Base-by-base conservation (phyloP, 2,113 vertebrate species). In the Oncorhynchus keta region DNA sequence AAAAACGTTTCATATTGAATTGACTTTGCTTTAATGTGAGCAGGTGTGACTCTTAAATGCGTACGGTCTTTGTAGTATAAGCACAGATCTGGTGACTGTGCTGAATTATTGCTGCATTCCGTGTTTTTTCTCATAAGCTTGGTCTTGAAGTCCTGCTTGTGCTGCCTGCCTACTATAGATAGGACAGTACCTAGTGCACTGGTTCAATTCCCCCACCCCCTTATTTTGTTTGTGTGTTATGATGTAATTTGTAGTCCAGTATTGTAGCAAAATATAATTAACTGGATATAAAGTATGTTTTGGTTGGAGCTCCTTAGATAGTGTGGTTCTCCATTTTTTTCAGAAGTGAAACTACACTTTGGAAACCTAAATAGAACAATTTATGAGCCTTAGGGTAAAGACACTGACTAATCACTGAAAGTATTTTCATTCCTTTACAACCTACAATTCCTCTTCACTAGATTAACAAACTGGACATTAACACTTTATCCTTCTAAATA, bases 401-500 rank as follows among this genome's bases (percentile, higher is more conserved):
- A 45, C 76, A 68, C 80, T 82, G 83, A 83, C 83, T 88, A 81
- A 82, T 87, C 68, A 81, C 77, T 85, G 81, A 86, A 82, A 83
- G 81, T 84, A 83, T 79, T 83, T 68, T 84, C 84, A 86, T 90
- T 90, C 84, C 81, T 84, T 82, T 79, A 73, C 68, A 89, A 48
- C 77, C 81, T 82, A 80, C 82, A 79, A 84, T 85, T 84, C 74
- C 75, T 80, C 76, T 35, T 84, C 76, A 75, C 78, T 61, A 85
- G 77, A 87, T 65, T 13, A 89, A 84, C 86, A 92, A 90, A 92
- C 88, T 91, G 86, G 90, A 89, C 81, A 85, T 88, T 76, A 75
- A 82, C 76, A 86, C 79, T 85, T 89, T 84, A 81, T 22, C 61
- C 26, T 74, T 18, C 61, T 9, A 48, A 84, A 79, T 76, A 79